Evolutionary conservation across 2,113 vertebrate genomes (phyloP), one percentile per base, ranked within the genome.

Genomic region (Melanotaenia duboulayi): DNA sequence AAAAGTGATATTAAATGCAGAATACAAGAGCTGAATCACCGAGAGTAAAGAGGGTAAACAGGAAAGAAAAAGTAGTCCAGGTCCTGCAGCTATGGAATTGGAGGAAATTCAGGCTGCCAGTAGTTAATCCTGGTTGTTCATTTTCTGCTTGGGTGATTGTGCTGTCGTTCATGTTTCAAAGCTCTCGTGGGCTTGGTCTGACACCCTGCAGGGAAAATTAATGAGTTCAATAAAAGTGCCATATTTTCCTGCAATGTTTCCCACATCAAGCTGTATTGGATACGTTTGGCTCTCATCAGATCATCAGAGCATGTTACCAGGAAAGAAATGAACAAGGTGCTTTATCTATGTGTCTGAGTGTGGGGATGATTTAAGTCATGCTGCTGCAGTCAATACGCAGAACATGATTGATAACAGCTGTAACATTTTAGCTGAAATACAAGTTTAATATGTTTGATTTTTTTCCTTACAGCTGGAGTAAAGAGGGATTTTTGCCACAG

Each of bases 151-250:
- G 69, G 59, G 44, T 71, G 85, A 81, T 76, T 74, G 78, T 74
- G 84, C 71, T 68, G 71, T 23, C 76, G 66, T 82, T 80, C 89
- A 76, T 82, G 87, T 90, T 89, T 87, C 56, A 66, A 59, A 84
- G 69, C 49, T 71, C 68, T 71, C 5, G 7, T 13, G 40, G 59
- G 70, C 69, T 65, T 55, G 20, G 76, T 76, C 28, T 40, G 82
- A 74, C 52, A 9, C 68, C 74, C 63, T 75, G 76, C 87, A 67
- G 71, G 69, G 70, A 64, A 62, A 89, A 87, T 78, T 89, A 93
- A 93, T 92, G 90, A 90, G 89, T 91, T 85, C 84, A 89, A 91
- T 93, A 91, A 92, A 91, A 89, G 65, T 54, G 84, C 50, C 84
- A 82, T 82, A 78, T 86, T 91, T 88, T 52, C 83, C 79, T 67